These are phyloP conservation scores for Poecilia picta DNA, from an alignment of 2,797 vertebrate species.

Conservation along the genomic window DNA sequence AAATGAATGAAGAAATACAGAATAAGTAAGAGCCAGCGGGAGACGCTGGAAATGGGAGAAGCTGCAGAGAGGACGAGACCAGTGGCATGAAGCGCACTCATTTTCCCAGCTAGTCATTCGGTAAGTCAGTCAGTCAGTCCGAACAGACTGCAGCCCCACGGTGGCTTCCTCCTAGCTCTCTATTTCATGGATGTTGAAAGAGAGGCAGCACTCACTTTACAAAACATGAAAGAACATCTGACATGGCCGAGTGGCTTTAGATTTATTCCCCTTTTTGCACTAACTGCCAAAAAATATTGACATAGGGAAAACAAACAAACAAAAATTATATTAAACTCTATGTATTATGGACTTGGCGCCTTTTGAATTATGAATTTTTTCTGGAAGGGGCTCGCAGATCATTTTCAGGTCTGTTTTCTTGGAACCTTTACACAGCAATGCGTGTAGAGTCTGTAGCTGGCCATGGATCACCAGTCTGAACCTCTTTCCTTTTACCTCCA, in stretches of 20 bases:
- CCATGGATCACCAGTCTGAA: constrained; percentile 47
- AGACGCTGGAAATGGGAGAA: constrained; percentile 21
- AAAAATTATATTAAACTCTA: constrained; percentile 49
- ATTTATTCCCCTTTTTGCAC: constrained; percentile 50
- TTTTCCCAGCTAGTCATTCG: constrained; percentile 56
- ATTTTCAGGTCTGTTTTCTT: constrained; percentile 53
- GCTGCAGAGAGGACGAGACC: constrained; percentile 16
- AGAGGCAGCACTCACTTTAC: constrained; percentile 62
- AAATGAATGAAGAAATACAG: constrained; percentile 28
- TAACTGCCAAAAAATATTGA: constrained; percentile 77
- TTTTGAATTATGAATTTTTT: constrained; percentile 69
- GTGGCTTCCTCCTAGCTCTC: constrained; percentile 53
- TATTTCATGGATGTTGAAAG: constrained; percentile 62
- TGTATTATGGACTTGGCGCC: constrained; percentile 67
- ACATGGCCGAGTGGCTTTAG: constrained; percentile 59
- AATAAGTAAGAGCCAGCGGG: constrained; percentile 13
- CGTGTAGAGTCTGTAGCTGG: constrained; percentile 50
- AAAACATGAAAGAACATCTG: constrained; percentile 77
- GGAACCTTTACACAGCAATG: constrained; percentile 36
- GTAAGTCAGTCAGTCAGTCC: constrained; percentile 57
- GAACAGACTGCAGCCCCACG: constrained; percentile 48
- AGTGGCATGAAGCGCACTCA: constrained; percentile 28
- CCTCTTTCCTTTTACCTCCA: constrained; percentile 44
- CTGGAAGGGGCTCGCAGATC: constrained; percentile 46
- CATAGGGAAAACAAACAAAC: constrained; percentile 41